Percentiles rank a stretch among this genome's conserved stretches.
Evolutionary conservation across 35 echinoderm and acorn worm genomes (phyloP).

Genomic region (Apostichopus californicus): DNA sequence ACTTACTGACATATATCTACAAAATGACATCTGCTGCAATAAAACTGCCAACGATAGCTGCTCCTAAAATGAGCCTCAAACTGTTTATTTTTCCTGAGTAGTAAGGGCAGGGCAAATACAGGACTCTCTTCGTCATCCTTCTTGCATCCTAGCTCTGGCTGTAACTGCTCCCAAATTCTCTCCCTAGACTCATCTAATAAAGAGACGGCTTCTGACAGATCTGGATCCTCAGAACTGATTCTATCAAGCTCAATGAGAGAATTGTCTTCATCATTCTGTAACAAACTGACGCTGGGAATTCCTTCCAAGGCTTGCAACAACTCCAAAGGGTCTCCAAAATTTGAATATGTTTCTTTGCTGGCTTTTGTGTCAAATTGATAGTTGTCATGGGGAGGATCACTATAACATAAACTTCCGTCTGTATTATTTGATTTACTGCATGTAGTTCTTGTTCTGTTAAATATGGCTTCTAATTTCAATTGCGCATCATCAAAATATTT

Average conservation of each 20-base stretch:
- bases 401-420: neutral
- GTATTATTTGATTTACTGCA: neutral
- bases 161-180: slow-evolving; percentile 55
- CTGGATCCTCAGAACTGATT: neutral
- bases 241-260: neutral
- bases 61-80: slow-evolving; percentile 74
- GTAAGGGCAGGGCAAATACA: slow-evolving; percentile 72
- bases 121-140: slow-evolving; percentile 70
- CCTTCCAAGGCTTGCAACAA: slow-evolving; percentile 26
- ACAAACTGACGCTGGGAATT: neutral
- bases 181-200: slow-evolving; percentile 44
- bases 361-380: neutral
- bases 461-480: neutral
- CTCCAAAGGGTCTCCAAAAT: slow-evolving; percentile 1
- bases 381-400: neutral
- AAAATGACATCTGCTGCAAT: slow-evolving; percentile 68
- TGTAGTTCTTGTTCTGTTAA: neutral
- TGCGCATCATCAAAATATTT: slow-evolving; percentile 75
- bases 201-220: slow-evolving; percentile 22
- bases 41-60: slow-evolving; percentile 73
- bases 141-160: slow-evolving; percentile 64
- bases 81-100: slow-evolving; percentile 54
- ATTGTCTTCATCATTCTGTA: neutral
- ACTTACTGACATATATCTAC: slow-evolving; percentile 76
- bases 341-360: neutral